A percentile compares a stretch with the other conserved stretches of the same genome.
Evolutionary conservation across 2,888 invertebrate species (phyloP).

Genomic region (Dryomyza anilis): DNA sequence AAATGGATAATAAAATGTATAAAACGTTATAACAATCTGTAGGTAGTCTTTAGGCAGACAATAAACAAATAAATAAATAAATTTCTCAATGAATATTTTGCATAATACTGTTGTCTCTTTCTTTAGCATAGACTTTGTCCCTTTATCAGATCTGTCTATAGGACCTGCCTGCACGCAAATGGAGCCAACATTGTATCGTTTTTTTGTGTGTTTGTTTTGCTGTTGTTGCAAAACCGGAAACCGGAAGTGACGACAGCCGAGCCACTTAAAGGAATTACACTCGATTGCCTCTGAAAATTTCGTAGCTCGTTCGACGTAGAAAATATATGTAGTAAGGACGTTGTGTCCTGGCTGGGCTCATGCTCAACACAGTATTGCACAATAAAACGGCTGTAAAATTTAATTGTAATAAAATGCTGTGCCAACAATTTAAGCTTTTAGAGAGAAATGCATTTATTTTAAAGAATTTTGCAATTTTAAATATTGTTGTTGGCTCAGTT

Average conservation of each 20-base stretch:
- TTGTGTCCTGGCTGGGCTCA: too few relatives aligned
- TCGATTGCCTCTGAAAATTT: conserved; percentile 8
- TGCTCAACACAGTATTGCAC: too few relatives aligned
- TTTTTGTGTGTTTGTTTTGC: neutral
- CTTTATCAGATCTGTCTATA: neutral
- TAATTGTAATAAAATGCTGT: too few relatives aligned
- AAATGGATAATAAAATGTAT: neutral
- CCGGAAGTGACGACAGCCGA: conserved; percentile 24
- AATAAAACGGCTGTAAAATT: too few relatives aligned
- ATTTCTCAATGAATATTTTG: conserved; percentile 10
- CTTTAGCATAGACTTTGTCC: too few relatives aligned
- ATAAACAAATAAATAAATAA: conserved; percentile 21
- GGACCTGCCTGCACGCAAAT: too few relatives aligned
- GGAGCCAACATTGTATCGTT: too few relatives aligned
- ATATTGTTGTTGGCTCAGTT: too few relatives aligned
- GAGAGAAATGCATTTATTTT: too few relatives aligned
- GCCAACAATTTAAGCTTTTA: too few relatives aligned
- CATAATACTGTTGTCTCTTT: neutral
- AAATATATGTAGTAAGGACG: neutral
- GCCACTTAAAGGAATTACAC: conserved; percentile 20
- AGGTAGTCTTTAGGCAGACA: neutral
- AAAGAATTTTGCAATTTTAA: too few relatives aligned
- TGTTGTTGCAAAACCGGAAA: conserved; percentile 2
- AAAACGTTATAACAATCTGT: conserved; percentile 12
- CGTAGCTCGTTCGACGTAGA: neutral